Conservation (phyloP, 1,140 invertebrate genomes). For the Drosophila busckii region DNA sequence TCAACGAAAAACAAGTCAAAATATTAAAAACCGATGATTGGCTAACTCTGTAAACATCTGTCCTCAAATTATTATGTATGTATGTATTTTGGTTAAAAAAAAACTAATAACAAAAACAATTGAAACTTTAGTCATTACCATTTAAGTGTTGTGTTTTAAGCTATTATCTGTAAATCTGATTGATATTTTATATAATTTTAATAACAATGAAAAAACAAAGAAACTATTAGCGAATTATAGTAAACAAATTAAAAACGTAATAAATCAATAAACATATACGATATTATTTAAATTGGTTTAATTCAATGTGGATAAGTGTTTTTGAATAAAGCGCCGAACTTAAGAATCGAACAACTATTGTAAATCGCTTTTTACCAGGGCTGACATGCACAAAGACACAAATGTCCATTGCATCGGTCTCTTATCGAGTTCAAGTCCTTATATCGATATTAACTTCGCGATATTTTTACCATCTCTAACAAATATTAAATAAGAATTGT, state of each 20-base stretch:
- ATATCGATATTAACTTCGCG: no score
- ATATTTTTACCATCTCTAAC: no score
- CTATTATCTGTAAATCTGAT: constrained; percentile 34
- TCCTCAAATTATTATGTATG: neutral
- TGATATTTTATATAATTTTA: constrained; percentile 51
- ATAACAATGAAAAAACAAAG: constrained; percentile 17
- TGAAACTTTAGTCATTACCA: constrained; percentile 22
- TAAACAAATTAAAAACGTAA: constrained; percentile 33
- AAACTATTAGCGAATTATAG: constrained; percentile 55
- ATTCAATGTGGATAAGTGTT: no score
- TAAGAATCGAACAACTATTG: no score
- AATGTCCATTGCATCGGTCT: no score
- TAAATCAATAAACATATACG: constrained; percentile 24
- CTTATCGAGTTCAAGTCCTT: no score
- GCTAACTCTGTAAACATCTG: neutral
- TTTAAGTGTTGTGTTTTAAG: constrained; percentile 57
- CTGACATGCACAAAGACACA: no score
- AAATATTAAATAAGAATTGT: no score
- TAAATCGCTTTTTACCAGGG: no score
- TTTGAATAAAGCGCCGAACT: no score
- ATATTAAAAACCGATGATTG: constrained; percentile 41
- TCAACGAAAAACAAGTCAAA: constrained; percentile 50
- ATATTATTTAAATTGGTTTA: neutral
- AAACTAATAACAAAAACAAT: constrained; percentile 14
- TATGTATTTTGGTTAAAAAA: constrained; percentile 1